Evolutionary conservation across 2,888 invertebrate species (phyloP), one percentile per base, ranked within the genome.

Genomic region (Pristionchus exspectatus): DNA sequence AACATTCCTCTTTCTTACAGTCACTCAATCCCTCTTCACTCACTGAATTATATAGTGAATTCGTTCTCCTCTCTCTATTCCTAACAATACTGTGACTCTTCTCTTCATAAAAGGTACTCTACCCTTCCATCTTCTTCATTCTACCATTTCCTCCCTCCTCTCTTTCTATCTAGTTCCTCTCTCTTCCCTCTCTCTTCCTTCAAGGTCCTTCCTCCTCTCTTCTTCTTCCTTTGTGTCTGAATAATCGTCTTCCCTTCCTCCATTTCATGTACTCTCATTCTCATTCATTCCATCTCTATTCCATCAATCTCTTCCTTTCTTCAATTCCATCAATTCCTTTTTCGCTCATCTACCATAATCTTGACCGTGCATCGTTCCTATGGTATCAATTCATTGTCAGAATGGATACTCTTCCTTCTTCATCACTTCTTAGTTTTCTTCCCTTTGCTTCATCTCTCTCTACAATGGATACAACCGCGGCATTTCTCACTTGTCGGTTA

Each of bases 321-420:
- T 59, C 92, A 12, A 97, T 97, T 30, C 96, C 96, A 95, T 97
- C 97, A 95, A 97, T 96, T 90, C 97, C 97, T 87, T 96, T n/a
- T 83, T 50, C 54, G n/a, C 4, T 54, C 50, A 14, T 83, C 50
- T 66, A 30, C 30, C 50, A 12, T 30, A 27, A n/a, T 59, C 85
- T 38, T 30, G 59, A 33, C 85, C 63, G 38, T 38, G 38, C 38
- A 5, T 38, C 18, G 38, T 33, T 83, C n/a, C 54, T 54, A 50
- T 50, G 24, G 21, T 59, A 12, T 85, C 63, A 27, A 86, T 87
- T 89, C 85, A 74, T 85, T n/a, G 0, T 81, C 83, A 83, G 69
- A 86, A 86, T 86, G 69, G 63, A 66, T 14, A 63, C 86, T 86
- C 30, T 86, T 59, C 69, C 83, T 3, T 50, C 83, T 16, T 83